Evolutionary conservation across 2,888 invertebrate species (phyloP), one percentile per base, ranked within the genome.

Genomic region (Noctua comes): DNA sequence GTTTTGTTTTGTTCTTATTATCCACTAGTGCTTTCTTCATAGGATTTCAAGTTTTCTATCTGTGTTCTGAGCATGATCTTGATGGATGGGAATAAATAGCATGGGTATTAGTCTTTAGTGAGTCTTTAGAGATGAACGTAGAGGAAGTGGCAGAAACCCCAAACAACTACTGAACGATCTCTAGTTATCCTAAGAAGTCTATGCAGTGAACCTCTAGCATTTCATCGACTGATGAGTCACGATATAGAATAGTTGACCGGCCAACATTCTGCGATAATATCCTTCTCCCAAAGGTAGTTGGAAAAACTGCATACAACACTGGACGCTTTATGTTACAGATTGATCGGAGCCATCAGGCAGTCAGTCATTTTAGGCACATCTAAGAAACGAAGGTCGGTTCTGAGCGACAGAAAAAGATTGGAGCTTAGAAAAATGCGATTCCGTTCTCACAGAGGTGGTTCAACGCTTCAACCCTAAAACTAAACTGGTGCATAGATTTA

Each of bases 1-100:
- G 0, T 59, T 10, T 80, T 40, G 64, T 83, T 86, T 83, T 16
- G 36, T 27, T 80, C 13, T 31, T 46, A 36, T 4, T 57, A 13
- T 16, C 43, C 7, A 54, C 27, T 18, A 18, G 7, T 16, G 51
- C 31, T 46, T 57, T 31, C 24, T 18, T 48, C 57, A 18, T 18
- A 27, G 57, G 27, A 3, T 57, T 43, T 51, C 5, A 18, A 27
- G 48, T 27, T 27, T 13, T 59, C 18, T 48, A n/a, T 64, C 13
- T 40, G 40, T 40, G 24, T 40, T 48, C 13, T 43, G 10, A 43
- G 10, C 18, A 40, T 64, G 24, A 18, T 51, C 31, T 76, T 27
- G 24, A 18, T 24, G 18, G 24, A 18, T 24, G 18, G n/a, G 21
- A 36, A 57, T 36, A 43, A 46, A 36, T 66, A 46, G 24, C 11